Evolutionary conservation across 2,797 vertebrate species (phyloP), one percentile per base, ranked within the genome.

Genomic region (Manis pentadactyla): DNA sequence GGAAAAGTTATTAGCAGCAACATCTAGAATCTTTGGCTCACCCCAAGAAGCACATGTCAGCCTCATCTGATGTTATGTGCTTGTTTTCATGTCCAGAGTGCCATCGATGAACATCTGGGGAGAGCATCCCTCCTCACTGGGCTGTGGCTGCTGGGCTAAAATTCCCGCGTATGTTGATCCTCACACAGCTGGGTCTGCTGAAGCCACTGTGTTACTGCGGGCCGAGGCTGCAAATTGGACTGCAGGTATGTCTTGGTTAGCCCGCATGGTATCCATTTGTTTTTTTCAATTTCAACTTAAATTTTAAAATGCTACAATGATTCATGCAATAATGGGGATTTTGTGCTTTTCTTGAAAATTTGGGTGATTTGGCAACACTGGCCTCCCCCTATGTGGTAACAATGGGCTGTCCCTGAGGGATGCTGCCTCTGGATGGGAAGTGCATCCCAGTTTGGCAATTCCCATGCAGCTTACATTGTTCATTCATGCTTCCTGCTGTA

Each of bases 1-100:
- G 51, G 25, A 78, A 96, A 95, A 96, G 86, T 96, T 92, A 96
- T 95, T 95, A 97, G 91, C 39, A 64, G 77, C 53, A 85, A 87
- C 75, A 86, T 84, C 29, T 73, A 87, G 83, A 92, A 69, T 96
- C 75, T 95, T 94, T 81, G 78, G 68, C 87, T 88, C 61, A 85
- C 34, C 57, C 74, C 68, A 73, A 66, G 87, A 88, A 83, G 64
- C 73, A 68, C 12, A 29, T 9, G 25, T 61, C 68, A 64, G 66
- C 71, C 53, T 89, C 77, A 64, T 34, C 46, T 46, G 49, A 84
- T 55, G 27, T 63, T 34, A 0, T n/a, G 63, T 66, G 75, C 74
- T 92, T 93, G 57, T 96, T 91, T 94, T 29, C 61, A 53, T 53
- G 92, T 95, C 88, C 87, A 89, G 75, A 73, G 46, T 7, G 12